Evolutionary conservation across 2,797 vertebrate genomes (phyloP), one percentile per base, ranked within the genome.

Genomic region (Chelmon rostratus): DNA sequence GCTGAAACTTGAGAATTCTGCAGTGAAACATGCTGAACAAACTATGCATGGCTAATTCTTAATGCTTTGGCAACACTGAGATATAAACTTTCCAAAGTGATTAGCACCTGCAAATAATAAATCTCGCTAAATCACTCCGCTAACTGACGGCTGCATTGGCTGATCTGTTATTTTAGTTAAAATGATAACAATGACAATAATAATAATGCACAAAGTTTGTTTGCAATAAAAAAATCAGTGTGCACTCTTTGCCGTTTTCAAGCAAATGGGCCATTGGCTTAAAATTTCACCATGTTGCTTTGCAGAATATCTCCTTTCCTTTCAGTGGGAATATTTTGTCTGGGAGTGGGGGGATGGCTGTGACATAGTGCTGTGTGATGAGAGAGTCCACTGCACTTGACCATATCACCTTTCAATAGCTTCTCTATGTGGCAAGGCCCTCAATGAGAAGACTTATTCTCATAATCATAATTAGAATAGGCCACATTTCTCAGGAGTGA

Each of bases 391-490:
- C 49, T 62, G 63, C 53, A 76, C 69, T 85, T 84, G 63, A 84
- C 83, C 38, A 79, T 53, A 82, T 89, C 59, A 86, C 78, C 81
- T 82, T 83, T 86, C 57, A 72, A 23, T 40, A 54, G 35, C 64
- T 79, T 19, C 73, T 68, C 61, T 52, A 38, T 65, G 53, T 53
- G 72, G 52, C 56, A 44, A 18, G 25, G 23, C 37, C 37, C 58
- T 63, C 71, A 77, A 23, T 69, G 37, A 76, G 50, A 86, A 70
- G 50, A 84, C 64, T 38, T 69, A 77, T 79, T 82, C 74, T 70
- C 37, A 47, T 87, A 73, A 71, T 81, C 25, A n/a, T 91, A 79
- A 88, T 86, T 74, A 70, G 49, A 86, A 83, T 68, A 64, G 59
- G 65, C 68, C 71, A 53, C 44, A 72, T 53, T 73, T 84, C 68